Conservation (phyloP, 37 sponge, comb jelly and placozoan species). For the Chondrilla cf. caribensis region DNA sequence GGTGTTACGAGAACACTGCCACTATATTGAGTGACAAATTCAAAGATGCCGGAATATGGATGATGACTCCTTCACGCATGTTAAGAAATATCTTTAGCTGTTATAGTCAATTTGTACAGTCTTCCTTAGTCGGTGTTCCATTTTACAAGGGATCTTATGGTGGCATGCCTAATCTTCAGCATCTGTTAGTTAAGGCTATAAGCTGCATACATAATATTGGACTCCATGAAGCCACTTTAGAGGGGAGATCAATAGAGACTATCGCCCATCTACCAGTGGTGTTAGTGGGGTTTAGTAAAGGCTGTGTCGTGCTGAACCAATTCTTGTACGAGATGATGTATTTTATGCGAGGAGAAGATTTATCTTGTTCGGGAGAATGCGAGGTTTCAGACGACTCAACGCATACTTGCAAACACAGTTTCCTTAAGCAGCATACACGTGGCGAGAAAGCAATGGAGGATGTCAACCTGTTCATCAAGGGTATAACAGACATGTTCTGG, state of each 20-base stretch:
- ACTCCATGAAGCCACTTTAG: not conserved
- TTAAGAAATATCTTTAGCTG: constrained; percentile 61
- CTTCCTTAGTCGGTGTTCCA: constrained; percentile 62
- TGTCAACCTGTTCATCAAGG: constrained; percentile 37
- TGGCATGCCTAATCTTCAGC: constrained; percentile 47
- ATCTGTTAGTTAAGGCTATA: constrained; percentile 40
- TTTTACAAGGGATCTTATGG: constrained; percentile 43
- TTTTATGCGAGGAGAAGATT: not conserved
- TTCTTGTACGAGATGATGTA: constrained; percentile 66
- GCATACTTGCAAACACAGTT: too few species aligned
- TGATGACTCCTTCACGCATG: constrained; percentile 63
- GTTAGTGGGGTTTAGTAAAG: constrained; percentile 87
- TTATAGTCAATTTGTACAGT: constrained; percentile 71
- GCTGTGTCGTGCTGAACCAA: constrained; percentile 92
- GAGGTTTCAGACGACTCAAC: not conserved
- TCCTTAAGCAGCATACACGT: too few species aligned
- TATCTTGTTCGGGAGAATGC: not conserved
- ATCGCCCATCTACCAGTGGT: constrained; percentile 39
- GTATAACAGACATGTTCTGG: constrained; percentile 69
- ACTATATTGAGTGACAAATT: constrained; percentile 51
- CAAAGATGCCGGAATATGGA: constrained; percentile 57
- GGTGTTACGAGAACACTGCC: constrained; percentile 69
- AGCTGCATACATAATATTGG: constrained; percentile 6
- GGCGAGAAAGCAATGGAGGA: not conserved
- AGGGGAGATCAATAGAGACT: not conserved